These are phyloP conservation scores for Augiades crinisus DNA, from an alignment of 2,888 invertebrate species.

Conservation along the genomic window DNA sequence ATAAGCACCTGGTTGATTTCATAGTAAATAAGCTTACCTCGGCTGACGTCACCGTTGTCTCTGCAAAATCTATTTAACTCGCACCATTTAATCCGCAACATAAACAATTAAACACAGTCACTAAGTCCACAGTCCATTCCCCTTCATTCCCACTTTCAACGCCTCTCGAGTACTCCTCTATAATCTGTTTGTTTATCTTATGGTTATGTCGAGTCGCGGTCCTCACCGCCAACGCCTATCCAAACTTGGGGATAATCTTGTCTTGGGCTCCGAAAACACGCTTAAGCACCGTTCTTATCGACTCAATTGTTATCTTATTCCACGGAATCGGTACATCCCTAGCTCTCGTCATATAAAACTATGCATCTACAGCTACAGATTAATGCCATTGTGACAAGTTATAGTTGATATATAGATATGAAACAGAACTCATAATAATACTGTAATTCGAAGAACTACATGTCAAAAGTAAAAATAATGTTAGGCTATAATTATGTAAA, in stretches of 20 bases:
- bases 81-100: constrained; percentile 12
- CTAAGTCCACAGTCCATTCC: not conserved
- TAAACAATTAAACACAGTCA: constrained; percentile 1
- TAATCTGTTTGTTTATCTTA: constrained; percentile 10
- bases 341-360: too few relatives aligned
- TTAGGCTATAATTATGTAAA: constrained; percentile 72
- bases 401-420: too few relatives aligned
- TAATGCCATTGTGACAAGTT: too few relatives aligned
- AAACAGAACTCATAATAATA: too few relatives aligned
- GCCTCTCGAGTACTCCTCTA: not conserved
- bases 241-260: not conserved
- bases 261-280: constrained; percentile 1
- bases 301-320: not conserved
- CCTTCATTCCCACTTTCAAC: too few relatives aligned
- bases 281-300: not conserved
- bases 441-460: too few relatives aligned
- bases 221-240: not conserved
- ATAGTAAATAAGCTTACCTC: too few relatives aligned
- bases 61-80: not conserved
- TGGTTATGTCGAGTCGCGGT: not conserved
- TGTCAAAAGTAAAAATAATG: too few relatives aligned
- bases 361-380: too few relatives aligned
- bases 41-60: too few relatives aligned
- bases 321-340: too few relatives aligned
- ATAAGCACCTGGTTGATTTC: too few relatives aligned